phyloP scores from a whole-genome alignment of 2,113 vertebrate genomes.

The Pelecanoides urinatrix region DNA sequence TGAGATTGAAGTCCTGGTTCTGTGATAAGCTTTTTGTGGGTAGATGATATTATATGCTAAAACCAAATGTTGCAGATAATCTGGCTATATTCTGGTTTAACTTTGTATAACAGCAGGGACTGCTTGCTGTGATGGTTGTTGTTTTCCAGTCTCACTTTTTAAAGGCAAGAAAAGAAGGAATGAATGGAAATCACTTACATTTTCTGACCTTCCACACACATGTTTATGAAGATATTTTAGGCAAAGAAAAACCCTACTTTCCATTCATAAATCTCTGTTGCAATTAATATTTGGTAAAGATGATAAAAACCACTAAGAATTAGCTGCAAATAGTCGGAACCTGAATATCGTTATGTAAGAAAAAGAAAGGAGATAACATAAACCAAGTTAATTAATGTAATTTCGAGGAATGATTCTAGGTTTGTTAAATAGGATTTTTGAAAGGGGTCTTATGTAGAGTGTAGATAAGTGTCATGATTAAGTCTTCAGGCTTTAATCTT shows the following conservation, averaged over 20 bases:
- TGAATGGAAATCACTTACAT: not conserved
- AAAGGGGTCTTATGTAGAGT: not conserved
- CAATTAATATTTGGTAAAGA: not conserved
- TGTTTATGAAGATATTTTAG: not conserved
- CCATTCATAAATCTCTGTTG: not conserved
- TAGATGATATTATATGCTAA: not conserved
- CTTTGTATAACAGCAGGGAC: not conserved
- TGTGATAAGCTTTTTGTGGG: not conserved
- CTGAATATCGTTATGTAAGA: not conserved
- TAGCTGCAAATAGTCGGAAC: not conserved
- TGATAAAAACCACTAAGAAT: not conserved
- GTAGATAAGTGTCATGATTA: not conserved
- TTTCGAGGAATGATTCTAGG: not conserved
- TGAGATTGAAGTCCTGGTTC: not conserved
- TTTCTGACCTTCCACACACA: not conserved
- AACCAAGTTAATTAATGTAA: not conserved
- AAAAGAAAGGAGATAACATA: not conserved
- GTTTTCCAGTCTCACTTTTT: not conserved
- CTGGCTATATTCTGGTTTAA: not conserved
- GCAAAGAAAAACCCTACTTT: not conserved
- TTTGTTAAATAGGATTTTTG: not conserved
- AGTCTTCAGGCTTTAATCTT: not conserved
- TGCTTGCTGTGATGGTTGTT: not conserved
- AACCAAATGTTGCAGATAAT: not conserved
- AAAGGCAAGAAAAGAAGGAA: not conserved